These are phyloP conservation scores for Intellagama lesueurii DNA, from an alignment of 2,797 vertebrate genomes.

Conservation along the genomic window DNA sequence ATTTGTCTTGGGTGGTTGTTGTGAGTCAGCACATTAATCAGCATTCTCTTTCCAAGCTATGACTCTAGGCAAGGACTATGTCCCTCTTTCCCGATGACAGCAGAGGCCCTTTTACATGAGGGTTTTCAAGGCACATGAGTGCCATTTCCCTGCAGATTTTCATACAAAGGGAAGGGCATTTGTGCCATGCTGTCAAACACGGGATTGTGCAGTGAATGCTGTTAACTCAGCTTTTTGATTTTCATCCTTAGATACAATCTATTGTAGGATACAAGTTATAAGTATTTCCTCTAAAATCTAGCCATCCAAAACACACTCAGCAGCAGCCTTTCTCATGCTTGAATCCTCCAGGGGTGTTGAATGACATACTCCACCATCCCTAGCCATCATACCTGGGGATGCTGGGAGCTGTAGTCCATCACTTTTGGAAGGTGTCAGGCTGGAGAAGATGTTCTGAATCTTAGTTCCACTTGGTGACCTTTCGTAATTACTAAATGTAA, in stretches of 20 bases:
- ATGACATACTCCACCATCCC: background rate
- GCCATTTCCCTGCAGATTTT: background rate
- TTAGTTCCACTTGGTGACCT: too few species aligned
- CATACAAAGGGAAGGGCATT: background rate
- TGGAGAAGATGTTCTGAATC: too few species aligned
- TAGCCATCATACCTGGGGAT: background rate
- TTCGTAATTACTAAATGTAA: too few species aligned
- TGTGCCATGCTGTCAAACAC: background rate
- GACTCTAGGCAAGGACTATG: background rate
- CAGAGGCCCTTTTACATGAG: background rate
- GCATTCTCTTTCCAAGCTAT: background rate
- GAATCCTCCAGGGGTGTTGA: background rate
- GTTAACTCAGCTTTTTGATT: background rate
- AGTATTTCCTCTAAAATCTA: background rate
- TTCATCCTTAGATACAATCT: background rate
- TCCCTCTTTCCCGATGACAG: background rate
- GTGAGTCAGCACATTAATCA: slow-evolving; percentile 20
- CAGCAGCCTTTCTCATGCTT: background rate
- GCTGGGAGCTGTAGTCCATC: too few species aligned
- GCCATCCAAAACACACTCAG: background rate
- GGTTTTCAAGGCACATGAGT: background rate
- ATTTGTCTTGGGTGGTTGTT: background rate
- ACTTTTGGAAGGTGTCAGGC: too few species aligned
- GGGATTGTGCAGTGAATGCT: too few species aligned
- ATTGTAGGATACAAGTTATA: background rate